These are phyloP conservation scores for Pelecanoides urinatrix DNA, from an alignment of 2,113 vertebrate species.

Conservation along the genomic window DNA sequence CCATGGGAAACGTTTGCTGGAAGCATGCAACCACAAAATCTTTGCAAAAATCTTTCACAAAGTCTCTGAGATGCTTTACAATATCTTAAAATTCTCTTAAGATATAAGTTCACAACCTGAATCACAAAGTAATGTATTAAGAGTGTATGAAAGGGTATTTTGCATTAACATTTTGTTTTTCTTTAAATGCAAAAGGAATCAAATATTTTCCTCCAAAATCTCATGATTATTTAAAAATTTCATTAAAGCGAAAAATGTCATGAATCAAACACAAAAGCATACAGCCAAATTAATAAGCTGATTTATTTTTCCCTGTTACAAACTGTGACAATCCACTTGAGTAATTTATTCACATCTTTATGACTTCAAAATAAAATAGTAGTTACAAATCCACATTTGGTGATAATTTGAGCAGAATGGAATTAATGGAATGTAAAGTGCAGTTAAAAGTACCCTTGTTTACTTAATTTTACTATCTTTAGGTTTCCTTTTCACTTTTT, in stretches of 20 bases:
- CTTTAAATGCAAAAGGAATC: not conserved
- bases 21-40: not conserved
- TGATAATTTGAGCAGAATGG: not conserved
- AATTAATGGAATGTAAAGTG: not conserved
- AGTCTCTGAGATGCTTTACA: not conserved
- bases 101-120: not conserved
- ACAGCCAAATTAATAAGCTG: not conserved
- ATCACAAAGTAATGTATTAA: not conserved
- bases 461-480: not conserved
- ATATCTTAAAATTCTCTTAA: not conserved
- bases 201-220: not conserved
- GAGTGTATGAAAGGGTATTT: not conserved
- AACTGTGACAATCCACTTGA: not conserved
- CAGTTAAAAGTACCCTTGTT: not conserved
- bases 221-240: not conserved
- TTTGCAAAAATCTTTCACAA: not conserved
- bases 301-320: not conserved
- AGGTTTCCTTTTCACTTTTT: not conserved
- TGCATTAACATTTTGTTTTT: not conserved
- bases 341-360: not conserved
- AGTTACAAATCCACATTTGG: not conserved
- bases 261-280: not conserved
- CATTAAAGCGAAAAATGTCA: not conserved
- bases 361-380: not conserved
- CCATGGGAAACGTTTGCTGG: not conserved